Evolutionary conservation across 2,113 vertebrate species (phyloP).

Genomic region (Charadrius vociferus): DNA sequence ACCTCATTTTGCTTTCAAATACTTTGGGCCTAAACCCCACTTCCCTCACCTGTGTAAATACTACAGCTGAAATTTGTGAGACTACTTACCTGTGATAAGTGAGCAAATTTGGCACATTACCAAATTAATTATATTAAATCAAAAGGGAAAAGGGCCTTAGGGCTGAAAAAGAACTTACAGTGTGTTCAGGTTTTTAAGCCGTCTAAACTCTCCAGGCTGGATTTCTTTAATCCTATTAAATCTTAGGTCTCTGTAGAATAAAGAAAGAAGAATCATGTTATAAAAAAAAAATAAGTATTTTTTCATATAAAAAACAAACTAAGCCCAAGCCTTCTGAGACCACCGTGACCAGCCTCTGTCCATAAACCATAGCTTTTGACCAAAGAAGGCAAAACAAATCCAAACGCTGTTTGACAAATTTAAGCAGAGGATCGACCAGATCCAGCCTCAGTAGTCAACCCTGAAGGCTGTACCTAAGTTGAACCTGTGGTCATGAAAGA

Average conservation of each 20-base stretch:
- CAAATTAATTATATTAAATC: background rate
- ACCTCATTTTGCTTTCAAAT: background rate
- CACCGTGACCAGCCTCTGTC: background rate
- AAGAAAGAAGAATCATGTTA: background rate
- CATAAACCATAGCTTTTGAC: background rate
- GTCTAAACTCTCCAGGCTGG: constrained; percentile 87
- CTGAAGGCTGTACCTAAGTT: background rate
- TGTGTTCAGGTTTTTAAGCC: constrained; percentile 93
- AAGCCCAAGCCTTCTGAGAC: background rate
- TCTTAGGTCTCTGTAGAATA: constrained; percentile 87
- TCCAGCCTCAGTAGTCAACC: background rate
- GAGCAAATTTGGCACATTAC: background rate
- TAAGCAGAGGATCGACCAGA: background rate
- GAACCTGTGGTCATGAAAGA: background rate
- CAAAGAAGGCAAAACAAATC: background rate
- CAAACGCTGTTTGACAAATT: background rate
- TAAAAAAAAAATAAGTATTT: background rate
- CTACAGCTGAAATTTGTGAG: background rate
- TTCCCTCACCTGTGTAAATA: background rate
- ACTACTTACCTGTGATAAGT: background rate
- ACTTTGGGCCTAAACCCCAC: background rate
- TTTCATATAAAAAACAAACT: background rate
- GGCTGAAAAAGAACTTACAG: constrained; percentile 83
- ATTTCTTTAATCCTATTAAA: constrained; percentile 99
- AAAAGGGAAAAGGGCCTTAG: background rate